Evolutionary conservation across 1,140 invertebrate genomes (phyloP).

Genomic region (Lysiphlebus fabarum): DNA sequence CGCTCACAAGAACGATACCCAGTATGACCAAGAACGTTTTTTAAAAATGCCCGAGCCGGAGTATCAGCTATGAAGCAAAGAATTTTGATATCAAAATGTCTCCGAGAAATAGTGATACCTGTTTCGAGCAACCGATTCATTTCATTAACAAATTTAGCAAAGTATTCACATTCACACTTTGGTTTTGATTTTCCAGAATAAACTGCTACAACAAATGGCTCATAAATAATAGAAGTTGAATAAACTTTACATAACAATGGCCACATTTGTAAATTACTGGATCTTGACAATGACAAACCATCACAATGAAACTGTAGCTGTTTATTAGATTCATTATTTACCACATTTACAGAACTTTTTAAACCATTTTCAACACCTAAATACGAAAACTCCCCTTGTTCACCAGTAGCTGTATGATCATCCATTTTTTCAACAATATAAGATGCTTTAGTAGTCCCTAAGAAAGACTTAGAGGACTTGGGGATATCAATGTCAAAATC

Average conservation of each 20-base stretch:
- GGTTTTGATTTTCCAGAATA: constrained; percentile 20
- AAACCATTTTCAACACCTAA: too few relatives aligned
- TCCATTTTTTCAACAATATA: too few relatives aligned
- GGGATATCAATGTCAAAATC: too few relatives aligned
- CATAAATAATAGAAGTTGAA: constrained; percentile 13
- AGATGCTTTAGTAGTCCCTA: too few relatives aligned
- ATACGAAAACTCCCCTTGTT: too few relatives aligned
- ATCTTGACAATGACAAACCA: constrained; percentile 20
- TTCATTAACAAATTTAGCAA: constrained; percentile 23
- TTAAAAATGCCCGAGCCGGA: constrained; percentile 18
- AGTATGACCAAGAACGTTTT: constrained; percentile 14
- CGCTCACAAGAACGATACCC: constrained; percentile 21
- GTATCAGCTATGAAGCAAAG: constrained; percentile 19
- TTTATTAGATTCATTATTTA: too few relatives aligned
- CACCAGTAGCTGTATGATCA: too few relatives aligned
- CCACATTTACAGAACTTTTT: too few relatives aligned
- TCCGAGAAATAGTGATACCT: constrained; percentile 15
- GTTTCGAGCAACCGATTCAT: constrained; percentile 17
- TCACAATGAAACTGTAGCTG: too few relatives aligned
- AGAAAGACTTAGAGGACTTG: too few relatives aligned
- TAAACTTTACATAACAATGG: constrained; percentile 17
- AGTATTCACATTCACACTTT: constrained; percentile 14
- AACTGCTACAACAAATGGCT: constrained; percentile 22
- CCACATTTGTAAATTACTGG: constrained; percentile 13
- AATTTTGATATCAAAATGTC: constrained; percentile 15